Conservation (phyloP, 64 coral and sea anemone species). For the Montipora foliosa region DNA sequence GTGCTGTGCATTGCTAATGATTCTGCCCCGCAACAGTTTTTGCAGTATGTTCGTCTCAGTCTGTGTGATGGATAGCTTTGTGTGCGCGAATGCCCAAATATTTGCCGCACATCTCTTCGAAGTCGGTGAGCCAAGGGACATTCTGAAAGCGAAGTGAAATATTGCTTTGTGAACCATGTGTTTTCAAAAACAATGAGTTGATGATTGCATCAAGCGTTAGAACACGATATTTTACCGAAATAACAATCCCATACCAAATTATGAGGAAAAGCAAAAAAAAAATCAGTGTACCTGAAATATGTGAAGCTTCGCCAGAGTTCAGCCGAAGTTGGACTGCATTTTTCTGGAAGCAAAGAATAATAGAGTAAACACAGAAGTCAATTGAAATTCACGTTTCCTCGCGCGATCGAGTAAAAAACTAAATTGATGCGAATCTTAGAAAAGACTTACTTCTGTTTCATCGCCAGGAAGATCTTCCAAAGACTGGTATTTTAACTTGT, state of each 20-base stretch:
- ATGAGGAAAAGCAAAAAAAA: conserved; percentile 1
- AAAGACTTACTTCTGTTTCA: conserved; percentile 67
- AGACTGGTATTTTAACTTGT: conserved; percentile 94
- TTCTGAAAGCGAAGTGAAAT: conserved; percentile 75
- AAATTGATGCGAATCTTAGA: not conserved
- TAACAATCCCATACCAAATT: conserved; percentile 62
- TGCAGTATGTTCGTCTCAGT: conserved; percentile 53
- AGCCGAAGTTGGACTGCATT: conserved; percentile 45
- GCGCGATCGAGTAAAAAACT: conserved; percentile 51
- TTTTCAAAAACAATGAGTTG: conserved; percentile 79
- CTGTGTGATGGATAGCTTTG: conserved; percentile 88
- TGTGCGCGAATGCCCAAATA: conserved; percentile 74
- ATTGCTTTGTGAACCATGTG: conserved; percentile 85
- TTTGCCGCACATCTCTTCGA: conserved; percentile 47
- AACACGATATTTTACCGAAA: conserved; percentile 77
- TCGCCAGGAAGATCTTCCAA: conserved; percentile 84
- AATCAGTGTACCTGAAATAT: conserved; percentile 75
- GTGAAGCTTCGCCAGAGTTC: not conserved
- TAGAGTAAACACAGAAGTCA: conserved; percentile 58
- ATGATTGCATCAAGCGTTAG: conserved; percentile 78
- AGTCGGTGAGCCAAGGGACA: conserved; percentile 44
- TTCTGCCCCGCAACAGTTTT: conserved; percentile 56
- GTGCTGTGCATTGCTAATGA: conserved; percentile 32
- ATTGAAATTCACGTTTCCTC: conserved; percentile 85
- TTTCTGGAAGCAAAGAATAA: conserved; percentile 71